These are phyloP conservation scores for Palythoa caribaeorum DNA, from an alignment of 92 coral and sea anemone species.

Conservation along the genomic window DNA sequence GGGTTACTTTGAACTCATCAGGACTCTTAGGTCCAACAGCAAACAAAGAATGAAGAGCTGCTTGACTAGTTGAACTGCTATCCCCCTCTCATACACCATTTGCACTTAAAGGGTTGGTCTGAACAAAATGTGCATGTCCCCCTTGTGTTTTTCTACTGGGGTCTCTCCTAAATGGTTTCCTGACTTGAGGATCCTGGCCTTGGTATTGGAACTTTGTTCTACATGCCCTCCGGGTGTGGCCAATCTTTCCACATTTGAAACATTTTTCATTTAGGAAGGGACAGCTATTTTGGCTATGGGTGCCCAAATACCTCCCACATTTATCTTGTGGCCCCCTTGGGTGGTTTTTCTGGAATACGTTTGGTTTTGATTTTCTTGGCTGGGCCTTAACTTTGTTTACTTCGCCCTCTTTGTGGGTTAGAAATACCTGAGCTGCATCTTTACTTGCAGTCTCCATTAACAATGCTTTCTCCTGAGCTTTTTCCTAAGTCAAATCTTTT, in stretches of 20 bases:
- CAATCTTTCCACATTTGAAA: conserved; percentile 16
- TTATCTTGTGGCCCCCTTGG: background rate
- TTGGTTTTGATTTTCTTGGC: background rate
- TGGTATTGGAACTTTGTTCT: background rate
- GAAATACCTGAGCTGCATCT: conserved; percentile 29
- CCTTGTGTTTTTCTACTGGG: too few relatives aligned
- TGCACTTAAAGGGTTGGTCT: too few relatives aligned
- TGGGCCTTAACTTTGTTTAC: conserved; percentile 19
- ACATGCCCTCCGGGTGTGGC: conserved; percentile 18
- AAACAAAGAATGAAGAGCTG: too few relatives aligned
- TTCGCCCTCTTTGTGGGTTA: background rate
- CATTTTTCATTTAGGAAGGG: conserved; percentile 38
- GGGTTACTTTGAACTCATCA: too few relatives aligned
- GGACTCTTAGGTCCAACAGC: too few relatives aligned
- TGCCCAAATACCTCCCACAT: background rate
- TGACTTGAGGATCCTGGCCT: too few relatives aligned
- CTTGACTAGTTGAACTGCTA: too few relatives aligned
- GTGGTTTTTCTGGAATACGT: background rate
- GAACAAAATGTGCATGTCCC: too few relatives aligned
- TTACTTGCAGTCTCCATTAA: conserved; percentile 53
- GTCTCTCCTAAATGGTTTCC: too few relatives aligned
- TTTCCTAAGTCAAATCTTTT: too few relatives aligned
- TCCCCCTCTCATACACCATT: too few relatives aligned
- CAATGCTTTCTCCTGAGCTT: background rate
- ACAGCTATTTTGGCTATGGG: conserved; percentile 6